Conservation (phyloP, 2,888 invertebrate genomes). For the Cephus spinipes region DNA sequence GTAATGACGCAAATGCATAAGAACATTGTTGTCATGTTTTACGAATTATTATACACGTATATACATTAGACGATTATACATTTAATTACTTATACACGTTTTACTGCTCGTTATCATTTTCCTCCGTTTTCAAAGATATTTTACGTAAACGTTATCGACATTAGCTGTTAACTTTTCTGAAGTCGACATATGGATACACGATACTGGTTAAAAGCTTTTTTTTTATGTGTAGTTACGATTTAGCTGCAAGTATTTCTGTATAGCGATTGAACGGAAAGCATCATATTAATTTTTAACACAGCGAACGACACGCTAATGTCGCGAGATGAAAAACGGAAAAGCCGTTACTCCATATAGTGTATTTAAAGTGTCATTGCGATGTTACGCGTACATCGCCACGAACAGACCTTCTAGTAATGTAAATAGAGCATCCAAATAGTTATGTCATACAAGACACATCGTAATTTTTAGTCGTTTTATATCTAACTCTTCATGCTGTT, state of each 20-base stretch:
- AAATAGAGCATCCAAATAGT: constrained; percentile 2
- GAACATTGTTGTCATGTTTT: neutral
- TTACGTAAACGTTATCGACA: neutral
- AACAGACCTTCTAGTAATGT: neutral
- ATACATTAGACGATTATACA: neutral
- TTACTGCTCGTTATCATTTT: neutral
- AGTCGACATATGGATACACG: neutral
- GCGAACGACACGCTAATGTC: neutral
- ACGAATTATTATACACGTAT: neutral
- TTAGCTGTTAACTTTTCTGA: neutral
- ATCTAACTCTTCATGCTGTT: neutral
- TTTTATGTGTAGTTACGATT: neutral
- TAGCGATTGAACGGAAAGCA: neutral
- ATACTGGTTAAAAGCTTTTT: neutral
- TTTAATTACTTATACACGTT: neutral
- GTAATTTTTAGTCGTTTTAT: neutral
- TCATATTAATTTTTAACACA: neutral
- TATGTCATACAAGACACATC: neutral
- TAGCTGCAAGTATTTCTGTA: neutral
- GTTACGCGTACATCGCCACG: neutral
- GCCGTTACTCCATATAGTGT: neutral
- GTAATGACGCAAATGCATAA: neutral
- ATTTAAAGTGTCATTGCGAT: neutral
- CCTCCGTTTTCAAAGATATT: neutral
- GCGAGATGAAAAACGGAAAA: neutral